These are phyloP conservation scores for Amblyornis subalaris DNA, from an alignment of 2,113 vertebrate species.

Conservation along the genomic window DNA sequence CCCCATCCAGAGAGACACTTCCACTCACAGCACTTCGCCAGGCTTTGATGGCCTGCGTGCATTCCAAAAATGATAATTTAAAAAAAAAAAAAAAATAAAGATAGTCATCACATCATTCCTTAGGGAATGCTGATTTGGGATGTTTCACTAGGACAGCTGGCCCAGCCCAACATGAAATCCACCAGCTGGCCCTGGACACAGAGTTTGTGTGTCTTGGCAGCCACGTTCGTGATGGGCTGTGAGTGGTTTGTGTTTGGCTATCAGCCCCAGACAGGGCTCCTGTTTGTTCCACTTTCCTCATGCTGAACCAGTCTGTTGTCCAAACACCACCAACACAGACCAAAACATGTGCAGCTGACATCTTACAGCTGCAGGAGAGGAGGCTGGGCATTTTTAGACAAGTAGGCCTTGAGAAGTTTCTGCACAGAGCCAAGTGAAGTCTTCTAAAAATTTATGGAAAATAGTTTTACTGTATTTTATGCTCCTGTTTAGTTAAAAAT, in stretches of 20 bases:
- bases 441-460: not conserved
- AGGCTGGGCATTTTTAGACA: not conserved
- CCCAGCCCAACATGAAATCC: not conserved
- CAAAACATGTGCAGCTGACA: not conserved
- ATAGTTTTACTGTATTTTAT: not conserved
- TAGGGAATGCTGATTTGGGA: not conserved
- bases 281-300: not conserved
- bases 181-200: not conserved
- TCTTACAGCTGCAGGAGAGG: not conserved
- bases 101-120: not conserved
- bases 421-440: accelerated
- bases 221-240: not conserved
- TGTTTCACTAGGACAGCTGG: not conserved
- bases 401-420: not conserved
- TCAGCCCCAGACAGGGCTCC: accelerated
- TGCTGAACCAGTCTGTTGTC: not conserved
- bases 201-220: not conserved
- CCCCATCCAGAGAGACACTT: not conserved
- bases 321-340: not conserved
- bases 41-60: not conserved
- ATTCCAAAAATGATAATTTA: too few species aligned
- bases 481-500: not conserved
- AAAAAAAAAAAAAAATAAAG: too few species aligned
- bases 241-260: not conserved
- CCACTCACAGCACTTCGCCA: not conserved